Evolutionary conservation across 2,113 vertebrate genomes (phyloP), one percentile per base, ranked within the genome.

Genomic region (Indri indri): DNA sequence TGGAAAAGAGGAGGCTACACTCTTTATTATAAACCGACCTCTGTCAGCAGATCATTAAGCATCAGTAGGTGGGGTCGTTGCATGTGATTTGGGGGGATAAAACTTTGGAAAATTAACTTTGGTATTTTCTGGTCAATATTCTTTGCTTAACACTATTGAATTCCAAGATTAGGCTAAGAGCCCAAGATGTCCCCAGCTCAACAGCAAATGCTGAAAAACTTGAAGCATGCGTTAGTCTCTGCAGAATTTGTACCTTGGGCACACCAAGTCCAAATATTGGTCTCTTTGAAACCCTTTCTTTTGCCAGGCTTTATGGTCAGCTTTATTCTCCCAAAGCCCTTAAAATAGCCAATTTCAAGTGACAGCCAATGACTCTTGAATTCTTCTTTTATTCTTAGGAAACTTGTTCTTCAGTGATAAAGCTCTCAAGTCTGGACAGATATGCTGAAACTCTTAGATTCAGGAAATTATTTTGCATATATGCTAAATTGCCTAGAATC

Each of bases 71-170:
- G 23, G 23, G 22, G 70, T 68, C 27, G 5, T 40, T 74, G 42
- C 30, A 0, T 74, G 65, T 32, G n/a, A 61, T 91, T 66, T 54
- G 93, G n/a, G 34, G 45, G 13, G 57, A 63, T 50, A 54, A 23
- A 86, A 93, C 68, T 82, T 94, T 74, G 92, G 23, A 84, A 95
- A 93, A 81, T 77, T 22, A 92, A 76, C 86, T 66, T 95, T 42
- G 73, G 32, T 71, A 42, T 92, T 88, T 93, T 91, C 65, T 83
- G 63, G 76, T 22, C 74, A 25, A 16, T 52, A 80, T 63, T 57
- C 50, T 96, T 85, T 85, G 65, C 84, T 85, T 54, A 77, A 77
- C 81, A 95, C n/a, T 11, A 42, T 42, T 34, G n/a, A 88, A 73
- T 91, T 79, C 37, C n/a, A 65, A 73, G 50, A 61, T 68, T 25